Evolutionary conservation across 1,140 invertebrate genomes (phyloP), one percentile per base, ranked within the genome.

Genomic region (Drosophila simulans): DNA sequence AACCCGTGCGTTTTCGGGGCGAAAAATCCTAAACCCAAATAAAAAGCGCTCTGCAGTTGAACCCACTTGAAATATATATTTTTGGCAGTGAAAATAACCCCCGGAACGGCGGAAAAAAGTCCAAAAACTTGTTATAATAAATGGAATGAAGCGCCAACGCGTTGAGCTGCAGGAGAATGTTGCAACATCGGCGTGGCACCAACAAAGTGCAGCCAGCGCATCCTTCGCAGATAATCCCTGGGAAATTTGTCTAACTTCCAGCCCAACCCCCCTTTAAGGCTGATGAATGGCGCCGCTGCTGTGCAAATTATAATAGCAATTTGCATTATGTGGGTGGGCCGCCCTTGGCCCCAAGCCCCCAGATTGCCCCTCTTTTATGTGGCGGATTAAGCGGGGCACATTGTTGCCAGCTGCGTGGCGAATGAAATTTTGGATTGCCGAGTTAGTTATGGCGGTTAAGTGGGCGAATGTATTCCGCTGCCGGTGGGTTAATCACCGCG

Each of bases 301-400:
- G 79, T 86, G 84, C 71, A 89, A 83, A 86, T 86, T 86, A 83
- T 88, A 83, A 75, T 66, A 82, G 82, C 83, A 82, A 86, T 86
- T 86, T 88, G 83, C 82, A 88, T 86, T 88, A 86, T 81, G 82
- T 85, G 82, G 82, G 82, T 78, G 82, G 82, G 27, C 63, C 43
- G 65, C 48, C 34, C 45, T 13, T 34, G n/a, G n/a, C n/a, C 25
- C 48, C 25, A 0, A 46, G 15, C 8, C 25, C 7, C 48, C n/a
- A 20, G 4, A 51, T 11, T 57, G 46, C 43, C 4, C 20, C 49
- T 11, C 40, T 59, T 74, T 45, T 64, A 55, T 53, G 51, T 22
- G 46, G 37, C 31, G 78, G 81, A 73, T 86, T 85, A 77, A 70
- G 59, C 37, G 40, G 12, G 40, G 22, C 52, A 52, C 71, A 55